Conservation (phyloP, 2,113 vertebrate genomes). For the Strigops habroptila region DNA sequence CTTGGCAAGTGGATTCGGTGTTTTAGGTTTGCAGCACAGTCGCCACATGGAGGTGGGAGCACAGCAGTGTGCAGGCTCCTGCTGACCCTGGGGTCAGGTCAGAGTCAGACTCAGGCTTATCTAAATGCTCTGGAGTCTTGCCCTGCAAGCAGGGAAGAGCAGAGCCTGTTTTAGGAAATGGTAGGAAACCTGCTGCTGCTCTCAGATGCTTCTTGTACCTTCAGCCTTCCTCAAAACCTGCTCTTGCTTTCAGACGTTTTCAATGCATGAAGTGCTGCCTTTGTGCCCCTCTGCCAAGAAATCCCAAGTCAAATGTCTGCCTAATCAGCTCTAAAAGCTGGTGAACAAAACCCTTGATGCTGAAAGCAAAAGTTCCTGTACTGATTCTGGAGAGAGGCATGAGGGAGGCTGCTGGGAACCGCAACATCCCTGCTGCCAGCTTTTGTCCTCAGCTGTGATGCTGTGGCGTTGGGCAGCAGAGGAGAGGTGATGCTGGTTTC, state of each 20-base stretch:
- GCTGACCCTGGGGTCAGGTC: fast-evolving
- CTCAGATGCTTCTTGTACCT: not conserved
- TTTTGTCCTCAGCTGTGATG: not conserved
- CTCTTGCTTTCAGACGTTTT: not conserved
- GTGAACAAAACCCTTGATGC: not conserved
- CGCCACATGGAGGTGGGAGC: fast-evolving
- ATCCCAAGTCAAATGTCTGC: not conserved
- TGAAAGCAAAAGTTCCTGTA: not conserved
- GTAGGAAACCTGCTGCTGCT: not conserved
- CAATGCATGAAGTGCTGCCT: not conserved
- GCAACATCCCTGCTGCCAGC: not conserved
- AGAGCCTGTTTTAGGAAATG: not conserved
- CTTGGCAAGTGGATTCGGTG: not conserved
- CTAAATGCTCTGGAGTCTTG: not conserved
- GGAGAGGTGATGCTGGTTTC: not conserved
- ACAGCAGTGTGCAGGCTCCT: fast-evolving
- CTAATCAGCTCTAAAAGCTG: not conserved
- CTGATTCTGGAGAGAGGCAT: fast-evolving
- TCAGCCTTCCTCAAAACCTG: not conserved
- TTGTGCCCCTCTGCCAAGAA: not conserved
- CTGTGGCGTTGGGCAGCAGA: fast-evolving
- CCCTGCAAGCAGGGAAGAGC: not conserved
- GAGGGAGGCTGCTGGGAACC: not conserved
- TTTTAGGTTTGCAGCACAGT: not conserved
- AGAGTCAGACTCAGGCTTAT: not conserved